Conservation (phyloP, 2,888 invertebrate genomes). For the Choristoneura rosaceana region DNA sequence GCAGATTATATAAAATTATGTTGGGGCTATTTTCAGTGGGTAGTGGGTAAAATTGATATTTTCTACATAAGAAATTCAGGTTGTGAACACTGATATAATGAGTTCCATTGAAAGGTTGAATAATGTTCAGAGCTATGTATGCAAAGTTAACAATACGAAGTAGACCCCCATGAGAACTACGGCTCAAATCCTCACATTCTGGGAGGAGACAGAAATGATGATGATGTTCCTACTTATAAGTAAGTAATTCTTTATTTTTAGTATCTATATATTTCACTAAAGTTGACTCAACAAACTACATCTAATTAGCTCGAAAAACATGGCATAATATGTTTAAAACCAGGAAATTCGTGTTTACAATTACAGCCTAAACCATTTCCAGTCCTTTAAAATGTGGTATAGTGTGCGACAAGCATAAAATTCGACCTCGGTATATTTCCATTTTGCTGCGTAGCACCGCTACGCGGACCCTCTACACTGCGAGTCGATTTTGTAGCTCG, state of each 20-base stretch:
- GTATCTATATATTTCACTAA: too few relatives aligned
- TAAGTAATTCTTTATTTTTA: too few relatives aligned
- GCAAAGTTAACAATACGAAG: too few relatives aligned
- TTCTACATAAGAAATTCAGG: not conserved
- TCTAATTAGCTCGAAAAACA: not conserved
- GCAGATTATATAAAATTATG: constrained; percentile 10
- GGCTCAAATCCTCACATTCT: too few relatives aligned
- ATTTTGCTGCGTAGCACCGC: constrained; percentile 41
- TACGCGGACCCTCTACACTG: constrained; percentile 26
- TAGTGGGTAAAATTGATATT: not conserved
- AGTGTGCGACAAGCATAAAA: constrained; percentile 40
- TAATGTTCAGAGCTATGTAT: too few relatives aligned
- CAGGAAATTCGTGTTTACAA: constrained; percentile 9
- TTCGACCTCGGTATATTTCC: constrained; percentile 39
- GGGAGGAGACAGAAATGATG: too few relatives aligned
- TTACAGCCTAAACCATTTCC: constrained; percentile 22
- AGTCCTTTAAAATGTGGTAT: constrained; percentile 35
- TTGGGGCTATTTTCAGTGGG: not conserved
- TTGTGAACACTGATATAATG: not conserved
- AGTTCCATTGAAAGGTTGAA: too few relatives aligned
- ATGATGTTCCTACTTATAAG: too few relatives aligned
- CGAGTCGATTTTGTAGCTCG: not conserved
- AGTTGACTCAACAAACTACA: not conserved
- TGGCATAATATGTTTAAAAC: not conserved
- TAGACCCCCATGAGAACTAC: too few relatives aligned